Evolutionary conservation across 64 coral and sea anemone species (phyloP), one percentile per base, ranked within the genome.

Genomic region (Hydrozoanthus tunicans): DNA sequence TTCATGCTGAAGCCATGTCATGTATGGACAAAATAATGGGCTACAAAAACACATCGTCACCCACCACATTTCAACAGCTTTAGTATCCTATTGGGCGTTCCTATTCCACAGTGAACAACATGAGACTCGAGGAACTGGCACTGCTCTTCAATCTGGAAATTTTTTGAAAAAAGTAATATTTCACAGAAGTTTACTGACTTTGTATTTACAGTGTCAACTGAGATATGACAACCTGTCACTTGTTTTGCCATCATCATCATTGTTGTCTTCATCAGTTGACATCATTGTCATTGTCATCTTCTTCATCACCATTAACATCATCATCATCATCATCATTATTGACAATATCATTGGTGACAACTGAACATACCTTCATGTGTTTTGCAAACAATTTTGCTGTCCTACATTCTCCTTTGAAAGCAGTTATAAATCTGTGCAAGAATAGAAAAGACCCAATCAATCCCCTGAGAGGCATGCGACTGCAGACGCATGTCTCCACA

Each of bases 61-160:
- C 62, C 57, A 98, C 96, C 96, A 79, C 70, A 89, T 76, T 92
- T 75, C 1, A 98, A n/a, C 9, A 98, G 92, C 56, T 98, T 98
- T 14, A 93, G 64, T 56, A 98, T 86, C 68, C 96, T 92, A 52
- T 95, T 95, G 9, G 96, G 96, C 67, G 96, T 98, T 73, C 96
- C 96, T 53, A 98, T 78, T 2, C 96, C 96, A 89, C 91, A 79
- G 64, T 98, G 96, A 17, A 98, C 96, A 14, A 98, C 72, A 43
- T 98, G 91, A 59, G 94, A 93, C 17, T 93, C 80, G 5, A 98
- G 96, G 83, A 95, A 95, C 60, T 73, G 66, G 13, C 72, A 79
- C 76, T 98, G 96, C 23, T 93, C 94, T 79, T 95, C 94, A 73
- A 95, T 77, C 96, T 98, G 59, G 1, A 92, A 90, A 7, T 58